phyloP scores from a whole-genome alignment of 1,140 invertebrate species.

The Brachionus plicatilis region DNA sequence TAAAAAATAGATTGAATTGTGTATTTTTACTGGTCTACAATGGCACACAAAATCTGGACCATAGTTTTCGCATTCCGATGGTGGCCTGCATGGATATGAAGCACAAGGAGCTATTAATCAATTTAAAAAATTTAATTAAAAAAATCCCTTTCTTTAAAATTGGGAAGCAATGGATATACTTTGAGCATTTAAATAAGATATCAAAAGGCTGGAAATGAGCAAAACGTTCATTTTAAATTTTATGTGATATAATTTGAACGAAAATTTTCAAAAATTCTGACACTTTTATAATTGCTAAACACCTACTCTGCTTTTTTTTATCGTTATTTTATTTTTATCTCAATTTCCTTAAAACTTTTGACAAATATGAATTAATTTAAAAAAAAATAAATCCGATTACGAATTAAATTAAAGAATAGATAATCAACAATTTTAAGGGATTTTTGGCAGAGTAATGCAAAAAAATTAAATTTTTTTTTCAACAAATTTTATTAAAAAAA shows the following conservation, averaged over 20 bases:
- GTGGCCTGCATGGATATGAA: conserved; percentile 1
- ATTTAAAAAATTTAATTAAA: background rate
- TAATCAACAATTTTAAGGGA: background rate
- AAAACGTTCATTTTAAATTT: background rate
- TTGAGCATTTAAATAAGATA: background rate
- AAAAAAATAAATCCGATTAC: background rate
- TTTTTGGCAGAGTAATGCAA: background rate
- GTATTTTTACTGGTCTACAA: background rate
- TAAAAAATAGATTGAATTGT: background rate
- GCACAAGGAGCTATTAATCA: background rate
- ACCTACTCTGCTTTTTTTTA: background rate
- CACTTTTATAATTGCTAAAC: background rate
- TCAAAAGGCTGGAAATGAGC: background rate
- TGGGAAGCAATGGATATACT: background rate
- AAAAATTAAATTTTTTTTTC: background rate
- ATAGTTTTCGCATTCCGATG: conserved; percentile 30
- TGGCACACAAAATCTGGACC: background rate
- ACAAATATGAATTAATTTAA: background rate
- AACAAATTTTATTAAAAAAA: background rate
- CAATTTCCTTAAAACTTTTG: background rate
- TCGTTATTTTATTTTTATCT: background rate
- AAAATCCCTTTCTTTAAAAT: background rate
- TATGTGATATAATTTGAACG: background rate
- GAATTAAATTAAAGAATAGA: background rate
- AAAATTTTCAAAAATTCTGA: background rate